Conservation (phyloP, 1,140 invertebrate species). For the Physella acuta region DNA sequence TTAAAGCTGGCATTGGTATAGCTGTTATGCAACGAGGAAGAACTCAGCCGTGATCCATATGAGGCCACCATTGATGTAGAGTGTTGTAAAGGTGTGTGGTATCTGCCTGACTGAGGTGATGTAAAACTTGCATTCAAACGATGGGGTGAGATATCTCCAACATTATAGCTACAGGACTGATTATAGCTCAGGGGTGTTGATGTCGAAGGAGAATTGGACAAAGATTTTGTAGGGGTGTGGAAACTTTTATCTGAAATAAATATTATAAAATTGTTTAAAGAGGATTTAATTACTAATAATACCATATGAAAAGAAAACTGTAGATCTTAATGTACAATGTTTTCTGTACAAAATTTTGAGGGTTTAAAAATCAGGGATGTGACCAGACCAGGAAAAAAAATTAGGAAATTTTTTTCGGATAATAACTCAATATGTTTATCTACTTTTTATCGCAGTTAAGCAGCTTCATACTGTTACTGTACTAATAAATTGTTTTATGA, state of each 20-base stretch:
- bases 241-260: conserved; percentile 27
- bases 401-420: no score
- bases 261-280: conserved; percentile 1
- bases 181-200: background rate
- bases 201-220: background rate
- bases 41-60: background rate
- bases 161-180: conserved; percentile 2
- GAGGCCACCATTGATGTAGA: conserved; percentile 1
- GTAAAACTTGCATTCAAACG: background rate
- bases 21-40: conserved; percentile 7
- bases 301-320: no score
- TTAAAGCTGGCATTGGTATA: conserved; percentile 13
- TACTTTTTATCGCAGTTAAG: no score
- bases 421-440: no score
- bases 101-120: background rate
- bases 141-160: background rate
- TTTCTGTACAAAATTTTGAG: no score
- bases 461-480: no score
- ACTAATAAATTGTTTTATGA: no score
- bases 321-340: no score
- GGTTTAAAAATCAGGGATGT: no score
- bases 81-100: conserved; percentile 4
- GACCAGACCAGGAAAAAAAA: no score
- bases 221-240: conserved; percentile 21
- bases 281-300: no score